Percentiles rank a stretch among this genome's conserved stretches.
Evolutionary conservation across 1,140 invertebrate species (phyloP).

Genomic region (Zaprionus lachaisei): DNA sequence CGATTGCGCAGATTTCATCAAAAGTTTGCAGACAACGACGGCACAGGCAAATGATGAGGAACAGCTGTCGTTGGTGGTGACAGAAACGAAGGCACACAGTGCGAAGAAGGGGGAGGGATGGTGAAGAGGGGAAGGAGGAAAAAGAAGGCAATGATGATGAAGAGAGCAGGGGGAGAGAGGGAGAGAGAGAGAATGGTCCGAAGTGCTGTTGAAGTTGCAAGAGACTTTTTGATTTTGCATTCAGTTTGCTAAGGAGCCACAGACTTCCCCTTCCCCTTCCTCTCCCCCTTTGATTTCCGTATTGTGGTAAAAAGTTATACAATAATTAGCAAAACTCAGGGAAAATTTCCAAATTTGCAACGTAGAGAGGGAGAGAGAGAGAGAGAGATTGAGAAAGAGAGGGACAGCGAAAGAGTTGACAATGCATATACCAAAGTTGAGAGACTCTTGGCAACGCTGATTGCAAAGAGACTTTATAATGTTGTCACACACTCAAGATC

Average conservation of each 20-base stretch:
- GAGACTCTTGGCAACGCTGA: no score
- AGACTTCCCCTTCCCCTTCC: neutral
- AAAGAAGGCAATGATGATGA: no score
- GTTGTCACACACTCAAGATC: neutral
- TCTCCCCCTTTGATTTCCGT: neutral
- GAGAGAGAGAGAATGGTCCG: neutral
- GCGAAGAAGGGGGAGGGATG: neutral
- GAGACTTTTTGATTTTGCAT: constrained; percentile 40
- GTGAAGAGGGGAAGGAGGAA: no score
- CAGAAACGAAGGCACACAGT: constrained; percentile 14
- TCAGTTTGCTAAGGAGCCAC: constrained; percentile 10
- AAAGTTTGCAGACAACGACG: constrained; percentile 41
- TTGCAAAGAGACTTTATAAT: neutral
- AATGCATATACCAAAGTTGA: neutral
- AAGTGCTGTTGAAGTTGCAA: neutral
- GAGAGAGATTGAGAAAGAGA: neutral
- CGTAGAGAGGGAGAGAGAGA: neutral
- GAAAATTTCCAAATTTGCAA: constrained; percentile 21
- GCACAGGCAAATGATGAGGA: constrained; percentile 17
- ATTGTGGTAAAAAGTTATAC: constrained; percentile 52
- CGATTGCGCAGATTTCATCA: constrained; percentile 33
- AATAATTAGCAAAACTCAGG: constrained; percentile 54
- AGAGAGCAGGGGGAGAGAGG: no score
- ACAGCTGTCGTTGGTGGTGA: constrained; percentile 18
- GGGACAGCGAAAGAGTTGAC: constrained; percentile 1